A percentile compares a stretch with the other conserved stretches of the same genome.
Conservation (phyloP, 2,797 vertebrate species). For the Sebastes glaucus region DNA sequence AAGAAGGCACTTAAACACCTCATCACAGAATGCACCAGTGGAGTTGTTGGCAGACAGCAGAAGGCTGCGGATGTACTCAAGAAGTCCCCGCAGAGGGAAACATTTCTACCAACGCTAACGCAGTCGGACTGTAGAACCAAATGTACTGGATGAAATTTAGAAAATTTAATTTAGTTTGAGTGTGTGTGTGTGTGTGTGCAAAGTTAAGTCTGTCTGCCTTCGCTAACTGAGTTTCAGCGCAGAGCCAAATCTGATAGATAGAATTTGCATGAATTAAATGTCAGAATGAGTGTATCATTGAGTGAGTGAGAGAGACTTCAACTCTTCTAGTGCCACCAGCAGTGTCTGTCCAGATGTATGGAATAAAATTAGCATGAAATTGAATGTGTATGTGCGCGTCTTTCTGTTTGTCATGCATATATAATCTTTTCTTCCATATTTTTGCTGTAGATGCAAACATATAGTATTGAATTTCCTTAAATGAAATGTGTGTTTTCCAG, state of each 20-base stretch:
- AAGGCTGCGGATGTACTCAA: not conserved
- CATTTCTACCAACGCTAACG: not conserved
- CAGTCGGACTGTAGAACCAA: not conserved
- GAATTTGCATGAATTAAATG: conserved; percentile 32
- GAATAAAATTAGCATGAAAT: not conserved
- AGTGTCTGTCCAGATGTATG: not conserved
- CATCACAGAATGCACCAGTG: not conserved
- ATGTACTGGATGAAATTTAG: not conserved
- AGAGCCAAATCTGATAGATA: not conserved
- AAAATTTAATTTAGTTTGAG: not conserved
- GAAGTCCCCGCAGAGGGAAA: not conserved
- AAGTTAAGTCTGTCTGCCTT: not conserved
- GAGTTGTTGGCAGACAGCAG: conserved; percentile 1
- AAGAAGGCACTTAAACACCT: not conserved
- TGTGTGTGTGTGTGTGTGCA: not conserved
- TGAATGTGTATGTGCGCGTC: not conserved
- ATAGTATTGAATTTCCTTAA: not conserved
- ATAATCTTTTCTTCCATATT: not conserved
- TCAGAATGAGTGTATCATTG: not conserved
- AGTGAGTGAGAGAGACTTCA: not conserved
- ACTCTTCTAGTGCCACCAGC: not conserved
- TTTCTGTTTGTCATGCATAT: not conserved
- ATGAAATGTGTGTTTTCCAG: conserved; percentile 68
- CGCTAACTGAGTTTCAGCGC: not conserved
- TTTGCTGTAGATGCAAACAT: not conserved